These are phyloP conservation scores for Ochropleura leucogaster DNA, from an alignment of 2,888 invertebrate species.

Conservation along the genomic window DNA sequence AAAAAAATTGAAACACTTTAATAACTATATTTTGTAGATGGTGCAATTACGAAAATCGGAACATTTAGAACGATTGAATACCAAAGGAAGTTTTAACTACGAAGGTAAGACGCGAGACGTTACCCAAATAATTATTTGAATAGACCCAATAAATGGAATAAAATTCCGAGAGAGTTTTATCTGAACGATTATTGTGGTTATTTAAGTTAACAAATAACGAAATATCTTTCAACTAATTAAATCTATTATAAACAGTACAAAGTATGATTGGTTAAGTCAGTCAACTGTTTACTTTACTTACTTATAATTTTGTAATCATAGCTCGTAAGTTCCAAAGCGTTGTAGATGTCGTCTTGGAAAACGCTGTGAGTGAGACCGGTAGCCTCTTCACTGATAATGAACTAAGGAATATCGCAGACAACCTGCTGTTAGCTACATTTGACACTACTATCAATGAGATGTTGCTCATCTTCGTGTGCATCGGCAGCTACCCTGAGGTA, in stretches of 20 bases:
- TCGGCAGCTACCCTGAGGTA: conserved; percentile 54
- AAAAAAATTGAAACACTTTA: neutral
- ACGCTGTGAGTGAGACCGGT: conserved; percentile 31
- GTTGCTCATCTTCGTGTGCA: conserved; percentile 54
- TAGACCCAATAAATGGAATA: neutral
- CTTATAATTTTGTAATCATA: neutral
- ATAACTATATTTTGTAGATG: conserved; percentile 44
- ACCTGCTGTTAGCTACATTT: conserved; percentile 56
- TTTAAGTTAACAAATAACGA: neutral
- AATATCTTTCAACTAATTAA: neutral
- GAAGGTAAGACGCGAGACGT: conserved; percentile 16
- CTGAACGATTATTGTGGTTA: neutral
- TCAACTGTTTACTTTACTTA: neutral
- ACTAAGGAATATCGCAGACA: conserved; percentile 52
- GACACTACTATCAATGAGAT: conserved; percentile 59
- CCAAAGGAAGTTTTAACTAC: conserved; percentile 8
- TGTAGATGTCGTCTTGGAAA: conserved; percentile 55
- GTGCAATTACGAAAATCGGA: conserved; percentile 47
- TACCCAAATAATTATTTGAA: neutral
- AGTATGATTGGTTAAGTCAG: neutral
- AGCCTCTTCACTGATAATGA: conserved; percentile 50
- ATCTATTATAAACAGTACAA: rapidly evolving
- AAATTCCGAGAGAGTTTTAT: neutral
- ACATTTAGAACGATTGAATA: conserved; percentile 41
- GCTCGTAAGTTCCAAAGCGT: conserved; percentile 32